phyloP scores from a whole-genome alignment of 2,113 vertebrate species.

The Galeopterus variegatus region DNA sequence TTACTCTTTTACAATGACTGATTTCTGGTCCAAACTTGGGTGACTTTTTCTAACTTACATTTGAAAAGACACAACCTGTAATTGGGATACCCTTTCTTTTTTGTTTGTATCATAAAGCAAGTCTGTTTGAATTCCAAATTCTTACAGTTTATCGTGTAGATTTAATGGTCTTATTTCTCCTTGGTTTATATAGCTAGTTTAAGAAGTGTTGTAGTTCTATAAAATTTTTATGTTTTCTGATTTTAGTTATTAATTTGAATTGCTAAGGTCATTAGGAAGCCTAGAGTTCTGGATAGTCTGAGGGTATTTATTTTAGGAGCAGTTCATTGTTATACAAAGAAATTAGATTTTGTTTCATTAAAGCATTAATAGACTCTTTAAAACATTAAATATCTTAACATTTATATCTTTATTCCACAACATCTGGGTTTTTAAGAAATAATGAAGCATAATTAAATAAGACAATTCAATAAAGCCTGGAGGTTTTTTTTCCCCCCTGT shows the following conservation, averaged over 20 bases:
- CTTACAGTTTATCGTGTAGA: neutral
- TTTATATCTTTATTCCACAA: neutral
- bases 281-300: neutral
- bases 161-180: neutral
- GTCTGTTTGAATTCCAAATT: neutral
- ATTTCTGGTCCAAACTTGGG: neutral
- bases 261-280: conserved; percentile 25
- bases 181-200: neutral
- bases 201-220: neutral
- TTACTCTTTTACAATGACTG: neutral
- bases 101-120: neutral
- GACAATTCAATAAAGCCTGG: conserved; percentile 17
- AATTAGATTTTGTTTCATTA: conserved; percentile 11
- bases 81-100: neutral
- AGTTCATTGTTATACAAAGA: conserved; percentile 30
- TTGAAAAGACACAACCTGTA: neutral
- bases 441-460: conserved; percentile 21
- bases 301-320: neutral
- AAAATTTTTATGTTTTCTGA: neutral
- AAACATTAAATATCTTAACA: conserved; percentile 10
- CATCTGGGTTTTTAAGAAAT: neutral
- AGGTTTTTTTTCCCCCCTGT: conserved; percentile 20
- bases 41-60: neutral
- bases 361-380: neutral
- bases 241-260: conserved; percentile 4